Conservation (phyloP, 2,113 vertebrate genomes). For the Vombatus ursinus region DNA sequence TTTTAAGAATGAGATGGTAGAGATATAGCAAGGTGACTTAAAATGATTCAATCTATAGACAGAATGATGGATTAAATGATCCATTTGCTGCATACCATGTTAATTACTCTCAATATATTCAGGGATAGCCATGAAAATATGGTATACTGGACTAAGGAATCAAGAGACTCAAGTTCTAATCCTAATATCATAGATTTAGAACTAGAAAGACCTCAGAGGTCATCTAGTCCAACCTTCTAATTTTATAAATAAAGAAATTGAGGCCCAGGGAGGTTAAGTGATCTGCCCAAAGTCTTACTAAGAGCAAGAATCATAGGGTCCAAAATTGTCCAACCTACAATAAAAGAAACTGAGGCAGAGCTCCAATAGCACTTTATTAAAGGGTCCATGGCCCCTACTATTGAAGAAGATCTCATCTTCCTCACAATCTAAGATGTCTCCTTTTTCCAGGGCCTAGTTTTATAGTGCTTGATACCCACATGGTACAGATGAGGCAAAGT, state of each 20-base stretch:
- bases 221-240: neutral
- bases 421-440: too few species aligned
- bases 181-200: neutral
- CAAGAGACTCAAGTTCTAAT: neutral
- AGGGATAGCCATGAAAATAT: neutral
- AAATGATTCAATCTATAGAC: neutral
- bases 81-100: neutral
- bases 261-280: neutral
- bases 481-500: too few species aligned
- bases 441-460: too few species aligned
- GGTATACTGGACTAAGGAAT: neutral
- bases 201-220: neutral
- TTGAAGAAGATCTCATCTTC: too few species aligned
- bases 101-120: neutral
- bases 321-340: too few species aligned
- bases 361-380: too few species aligned
- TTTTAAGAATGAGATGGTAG: too few species aligned
- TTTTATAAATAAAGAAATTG: neutral
- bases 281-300: neutral
- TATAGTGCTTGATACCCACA: too few species aligned
- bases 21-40: neutral
- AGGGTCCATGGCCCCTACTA: too few species aligned
- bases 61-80: too few species aligned
- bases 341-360: too few species aligned
- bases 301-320: neutral